Base-by-base conservation (phyloP, 1,140 invertebrate species). In the Drosophila simulans region DNA sequence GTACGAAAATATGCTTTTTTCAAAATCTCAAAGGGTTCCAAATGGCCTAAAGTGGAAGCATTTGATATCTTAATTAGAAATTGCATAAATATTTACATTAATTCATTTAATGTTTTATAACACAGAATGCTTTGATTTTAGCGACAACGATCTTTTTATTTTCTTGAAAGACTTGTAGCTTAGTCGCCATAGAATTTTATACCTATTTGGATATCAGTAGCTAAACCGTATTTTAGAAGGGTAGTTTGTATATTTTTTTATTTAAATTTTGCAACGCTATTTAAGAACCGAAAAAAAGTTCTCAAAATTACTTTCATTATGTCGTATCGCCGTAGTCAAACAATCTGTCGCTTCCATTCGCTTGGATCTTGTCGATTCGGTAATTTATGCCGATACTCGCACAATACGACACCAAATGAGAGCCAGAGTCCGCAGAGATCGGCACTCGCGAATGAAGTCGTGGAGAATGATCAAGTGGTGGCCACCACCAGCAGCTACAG, bases 291-390 rank as follows among this genome's bases (percentile, higher is more conserved):
- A 22, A 11, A 46, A 46, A 1, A 4, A 22, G 4, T 22, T 31
- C 7, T 31, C 27, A 48, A 13, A 69, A 60, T 25, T 62, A 37
- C 64, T 46, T 39, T 25, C 1, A 15, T 17, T 52, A 54, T 62
- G 58, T 39, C 77, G 22, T 62, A 69, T 60, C 58, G 77, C 42
- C 74, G 74, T 20, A 91, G 80, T 70, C 80, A 86, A 54, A 75
- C 80, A 4, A 59, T 91, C 37, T 92, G 91, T 57, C 80, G 81
- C 31, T 92, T 84, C 59, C 91, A 84, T 69, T 48, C 80, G 45
- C 65, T 75, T 90, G 94, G 94, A 37, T 90, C 93, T 39, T 96
- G 95, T 79, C 93, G 94, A 1, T 93, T 95, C 65, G 95, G 94
- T 1, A 90, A 91, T 37, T 93, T 93, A 31, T 96, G 95, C 83